Conservation (phyloP, 2,113 vertebrate genomes). For the Indicator maculatus region DNA sequence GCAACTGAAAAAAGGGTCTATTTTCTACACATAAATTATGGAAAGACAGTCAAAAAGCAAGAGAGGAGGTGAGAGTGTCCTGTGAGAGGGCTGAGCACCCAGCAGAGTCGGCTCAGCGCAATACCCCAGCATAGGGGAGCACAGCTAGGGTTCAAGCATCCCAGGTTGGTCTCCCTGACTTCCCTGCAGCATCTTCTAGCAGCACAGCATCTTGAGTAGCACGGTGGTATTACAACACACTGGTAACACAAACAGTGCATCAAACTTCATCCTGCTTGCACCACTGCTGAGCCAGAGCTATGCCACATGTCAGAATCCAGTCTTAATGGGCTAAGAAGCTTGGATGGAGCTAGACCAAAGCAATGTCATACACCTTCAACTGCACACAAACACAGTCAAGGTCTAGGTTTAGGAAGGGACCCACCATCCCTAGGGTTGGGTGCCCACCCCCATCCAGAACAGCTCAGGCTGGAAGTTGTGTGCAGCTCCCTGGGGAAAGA, state of each 20-base stretch:
- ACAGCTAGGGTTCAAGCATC: background rate
- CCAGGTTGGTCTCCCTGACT: background rate
- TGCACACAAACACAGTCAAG: background rate
- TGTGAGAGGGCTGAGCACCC: rapidly evolving
- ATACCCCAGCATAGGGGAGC: rapidly evolving
- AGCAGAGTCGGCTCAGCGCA: background rate
- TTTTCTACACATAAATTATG: background rate
- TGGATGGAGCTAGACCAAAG: background rate
- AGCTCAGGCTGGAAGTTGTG: background rate
- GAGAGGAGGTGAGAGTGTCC: background rate
- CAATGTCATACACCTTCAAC: background rate
- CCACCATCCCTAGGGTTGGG: rapidly evolving
- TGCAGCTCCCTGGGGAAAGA: background rate
- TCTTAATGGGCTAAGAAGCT: background rate
- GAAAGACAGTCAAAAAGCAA: background rate
- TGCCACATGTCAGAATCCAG: background rate
- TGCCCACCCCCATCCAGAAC: background rate
- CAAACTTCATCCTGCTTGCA: background rate
- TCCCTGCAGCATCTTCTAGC: background rate
- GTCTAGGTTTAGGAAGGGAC: background rate
- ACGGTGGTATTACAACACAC: rapidly evolving
- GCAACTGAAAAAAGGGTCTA: background rate
- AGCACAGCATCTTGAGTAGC: background rate
- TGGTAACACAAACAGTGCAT: background rate
- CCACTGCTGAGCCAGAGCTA: background rate